Percentiles rank a stretch among this genome's conserved stretches.
Conservation (phyloP, 2,888 invertebrate species). For the Morpho achilles region DNA sequence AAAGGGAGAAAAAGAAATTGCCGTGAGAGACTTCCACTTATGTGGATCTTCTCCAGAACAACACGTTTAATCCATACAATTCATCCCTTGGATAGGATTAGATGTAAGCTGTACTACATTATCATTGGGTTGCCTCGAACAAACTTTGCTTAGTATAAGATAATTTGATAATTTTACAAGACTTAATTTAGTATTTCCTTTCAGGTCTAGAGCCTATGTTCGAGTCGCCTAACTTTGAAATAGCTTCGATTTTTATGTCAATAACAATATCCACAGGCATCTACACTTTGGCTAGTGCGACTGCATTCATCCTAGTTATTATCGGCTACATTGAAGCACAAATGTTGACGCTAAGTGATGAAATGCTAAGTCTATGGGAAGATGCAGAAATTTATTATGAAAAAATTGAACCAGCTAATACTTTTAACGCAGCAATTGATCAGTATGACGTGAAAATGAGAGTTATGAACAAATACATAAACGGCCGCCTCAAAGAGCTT, state of each 20-base stretch:
- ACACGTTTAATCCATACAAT: too few species aligned
- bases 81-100: too few species aligned
- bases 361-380: constrained; percentile 41
- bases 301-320: constrained; percentile 42
- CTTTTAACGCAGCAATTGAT: not conserved
- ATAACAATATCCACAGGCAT: not conserved
- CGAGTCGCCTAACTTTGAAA: constrained; percentile 49
- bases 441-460: constrained; percentile 22
- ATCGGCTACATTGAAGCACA: constrained; percentile 52
- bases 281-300: constrained; percentile 13
- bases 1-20: too few species aligned
- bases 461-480: constrained; percentile 39
- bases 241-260: constrained; percentile 32
- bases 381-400: constrained; percentile 34
- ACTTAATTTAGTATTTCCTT: not conserved
- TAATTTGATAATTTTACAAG: too few species aligned
- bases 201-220: constrained; percentile 51
- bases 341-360: constrained; percentile 45
- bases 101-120: too few species aligned
- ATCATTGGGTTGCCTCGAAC: too few species aligned
- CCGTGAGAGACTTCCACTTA: too few species aligned
- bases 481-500: constrained; percentile 34
- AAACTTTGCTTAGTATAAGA: too few species aligned
- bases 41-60: too few species aligned
- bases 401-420: constrained; percentile 2